Base-by-base conservation (phyloP, 2,888 invertebrate genomes). In the Polia nebulosa region DNA sequence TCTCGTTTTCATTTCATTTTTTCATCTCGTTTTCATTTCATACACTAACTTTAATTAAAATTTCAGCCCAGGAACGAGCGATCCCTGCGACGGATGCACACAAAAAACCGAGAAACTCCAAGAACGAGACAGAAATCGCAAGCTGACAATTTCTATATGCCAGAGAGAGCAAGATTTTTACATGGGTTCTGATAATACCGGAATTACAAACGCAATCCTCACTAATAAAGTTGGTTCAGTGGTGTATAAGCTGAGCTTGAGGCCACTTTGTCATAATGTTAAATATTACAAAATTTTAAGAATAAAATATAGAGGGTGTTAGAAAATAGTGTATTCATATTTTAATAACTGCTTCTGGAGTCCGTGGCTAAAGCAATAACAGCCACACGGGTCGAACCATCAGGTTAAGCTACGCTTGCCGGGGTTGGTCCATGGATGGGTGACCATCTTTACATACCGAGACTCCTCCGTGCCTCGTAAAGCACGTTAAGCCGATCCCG, bases 81-180 rank as follows among this genome's bases (percentile, higher is more conserved):
- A 29, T 85, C 85, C 6, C 66, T 88, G 44, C 80, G 87, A 9
- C 81, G 87, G 0, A 79, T 85, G 83, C 76, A 74, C 6, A 76
- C 86, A 1, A 77, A 49, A 1, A 78, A 56, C 32, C 27, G 76
- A 7, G 72, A 81, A 3, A 65, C 65, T 0, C 47, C 77, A 13
- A 67, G 86, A 57, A 73, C 82, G 0, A 82, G 79, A 78, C 71
- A 81, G 39, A 88, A 87, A 62, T 83, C 66, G 25, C 83, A 85
- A 69, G 77, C 85, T 39, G 85, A 88, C 25, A 70, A 81, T 3
- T 84, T 89, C 25, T 92, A 91, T 64, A 78, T 88, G 67, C 87
- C 88, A 0, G 91, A 90, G 1, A 77, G 90, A 62, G 90, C 92
- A 0, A 84, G 90, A 76, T 89, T 88, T 34, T 63, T 92, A 34